Conservation (phyloP, 2,888 invertebrate species). For the Globia sparganii region DNA sequence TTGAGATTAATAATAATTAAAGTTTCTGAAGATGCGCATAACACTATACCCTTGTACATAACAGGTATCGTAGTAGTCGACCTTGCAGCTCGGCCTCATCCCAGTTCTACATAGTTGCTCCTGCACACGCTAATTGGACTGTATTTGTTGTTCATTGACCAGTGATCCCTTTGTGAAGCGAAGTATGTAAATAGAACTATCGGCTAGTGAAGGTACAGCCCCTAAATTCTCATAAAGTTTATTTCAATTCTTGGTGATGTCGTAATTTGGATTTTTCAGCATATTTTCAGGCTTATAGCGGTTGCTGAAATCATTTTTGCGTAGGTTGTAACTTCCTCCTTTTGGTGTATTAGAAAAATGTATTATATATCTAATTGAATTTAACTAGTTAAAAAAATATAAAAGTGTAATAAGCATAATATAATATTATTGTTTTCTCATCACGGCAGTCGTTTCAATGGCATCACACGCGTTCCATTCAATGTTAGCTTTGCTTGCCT, state of each 20-base stretch:
- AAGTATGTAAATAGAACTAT: conserved; percentile 21
- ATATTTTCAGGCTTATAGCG: neutral
- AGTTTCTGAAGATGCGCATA: conserved; percentile 58
- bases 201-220: neutral
- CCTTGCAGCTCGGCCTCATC: conserved; percentile 79
- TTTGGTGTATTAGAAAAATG: neutral
- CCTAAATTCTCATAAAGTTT: neutral
- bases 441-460: conserved; percentile 47
- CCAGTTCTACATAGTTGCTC: conserved; percentile 67
- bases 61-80: conserved; percentile 72
- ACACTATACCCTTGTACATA: conserved; percentile 57
- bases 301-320: conserved; percentile 6
- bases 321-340: neutral
- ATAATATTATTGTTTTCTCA: conserved; percentile 18
- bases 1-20: conserved; percentile 47
- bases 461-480: conserved; percentile 26
- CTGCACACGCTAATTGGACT: conserved; percentile 64
- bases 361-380: neutral
- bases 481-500: conserved; percentile 7
- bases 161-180: conserved; percentile 29
- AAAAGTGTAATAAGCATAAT: neutral
- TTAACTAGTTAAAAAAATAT: neutral
- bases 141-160: conserved; percentile 68
- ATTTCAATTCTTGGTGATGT: neutral
- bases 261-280: neutral